These are phyloP conservation scores for Addax nasomaculatus DNA, from an alignment of 2,113 vertebrate species.

Conservation along the genomic window DNA sequence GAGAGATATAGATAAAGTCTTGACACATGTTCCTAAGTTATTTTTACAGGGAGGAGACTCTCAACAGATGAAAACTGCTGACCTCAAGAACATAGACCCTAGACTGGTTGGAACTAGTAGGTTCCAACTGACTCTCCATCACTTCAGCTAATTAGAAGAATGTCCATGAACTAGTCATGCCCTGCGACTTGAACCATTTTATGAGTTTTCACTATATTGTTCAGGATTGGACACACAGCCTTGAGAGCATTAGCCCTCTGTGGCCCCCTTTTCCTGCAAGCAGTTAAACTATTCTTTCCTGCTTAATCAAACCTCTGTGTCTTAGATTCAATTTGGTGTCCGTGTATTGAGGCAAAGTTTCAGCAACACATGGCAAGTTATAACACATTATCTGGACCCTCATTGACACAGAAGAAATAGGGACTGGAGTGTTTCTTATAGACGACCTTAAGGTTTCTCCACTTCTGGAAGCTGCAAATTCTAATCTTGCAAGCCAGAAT, in stretches of 20 bases:
- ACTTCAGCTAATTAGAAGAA: background rate
- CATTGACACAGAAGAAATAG: constrained; percentile 90
- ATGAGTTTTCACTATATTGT: background rate
- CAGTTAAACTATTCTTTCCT: background rate
- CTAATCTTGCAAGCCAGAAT: constrained; percentile 88
- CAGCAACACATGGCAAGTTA: constrained; percentile 80
- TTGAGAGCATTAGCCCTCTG: background rate
- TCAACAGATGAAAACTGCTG: background rate
- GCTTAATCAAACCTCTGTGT: background rate
- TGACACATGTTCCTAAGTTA: background rate
- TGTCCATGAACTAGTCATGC: fast-evolving
- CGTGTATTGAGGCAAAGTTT: background rate
- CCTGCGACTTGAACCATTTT: background rate
- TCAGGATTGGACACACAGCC: background rate
- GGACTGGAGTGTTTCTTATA: constrained; percentile 91
- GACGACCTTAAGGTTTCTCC: constrained; percentile 89
- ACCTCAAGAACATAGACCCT: background rate
- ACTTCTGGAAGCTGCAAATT: constrained; percentile 92
- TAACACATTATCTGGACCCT: constrained; percentile 91
- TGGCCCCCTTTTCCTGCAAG: background rate
- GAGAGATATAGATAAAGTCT: background rate
- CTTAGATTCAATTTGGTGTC: background rate
- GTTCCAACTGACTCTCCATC: background rate
- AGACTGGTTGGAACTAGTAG: background rate
- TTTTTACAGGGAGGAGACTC: background rate